Conservation (phyloP, 2,113 vertebrate species). For the Corythornis madagascariensis region DNA sequence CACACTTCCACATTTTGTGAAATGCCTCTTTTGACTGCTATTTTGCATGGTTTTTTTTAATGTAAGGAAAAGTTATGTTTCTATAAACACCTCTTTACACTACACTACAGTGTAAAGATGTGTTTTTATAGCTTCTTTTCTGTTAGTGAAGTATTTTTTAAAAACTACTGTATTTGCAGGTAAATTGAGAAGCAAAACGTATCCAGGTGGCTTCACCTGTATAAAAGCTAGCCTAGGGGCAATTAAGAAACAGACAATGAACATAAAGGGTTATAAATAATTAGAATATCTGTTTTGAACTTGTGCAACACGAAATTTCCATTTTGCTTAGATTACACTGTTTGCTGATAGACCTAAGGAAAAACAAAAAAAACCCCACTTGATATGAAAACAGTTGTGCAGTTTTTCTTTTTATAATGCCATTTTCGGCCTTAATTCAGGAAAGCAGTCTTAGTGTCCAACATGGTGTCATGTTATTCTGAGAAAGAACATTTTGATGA, state of each 20-base stretch:
- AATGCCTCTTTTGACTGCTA: not conserved
- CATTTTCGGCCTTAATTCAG: not conserved
- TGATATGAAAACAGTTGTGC: not conserved
- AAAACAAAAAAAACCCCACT: not conserved
- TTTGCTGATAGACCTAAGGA: not conserved
- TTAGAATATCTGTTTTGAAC: not conserved
- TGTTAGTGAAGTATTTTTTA: not conserved
- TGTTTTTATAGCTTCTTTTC: not conserved
- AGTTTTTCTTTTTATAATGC: not conserved
- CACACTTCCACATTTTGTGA: not conserved
- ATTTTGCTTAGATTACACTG: not conserved
- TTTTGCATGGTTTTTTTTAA: not conserved
- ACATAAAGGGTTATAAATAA: not conserved
- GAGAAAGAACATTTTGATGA: not conserved
- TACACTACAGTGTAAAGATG: not conserved
- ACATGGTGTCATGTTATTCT: not conserved
- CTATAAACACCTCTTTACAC: not conserved
- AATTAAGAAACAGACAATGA: not conserved
- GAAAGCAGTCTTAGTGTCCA: not conserved
- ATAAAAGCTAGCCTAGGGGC: not conserved
- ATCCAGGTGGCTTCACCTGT: not conserved
- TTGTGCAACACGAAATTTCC: not conserved
- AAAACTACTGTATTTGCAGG: not conserved
- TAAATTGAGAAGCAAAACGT: not conserved
- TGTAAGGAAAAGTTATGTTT: not conserved